Percentiles rank a stretch among this genome's conserved stretches.
Evolutionary conservation across 2,888 invertebrate genomes (phyloP).

Genomic region (Acleris laterana): DNA sequence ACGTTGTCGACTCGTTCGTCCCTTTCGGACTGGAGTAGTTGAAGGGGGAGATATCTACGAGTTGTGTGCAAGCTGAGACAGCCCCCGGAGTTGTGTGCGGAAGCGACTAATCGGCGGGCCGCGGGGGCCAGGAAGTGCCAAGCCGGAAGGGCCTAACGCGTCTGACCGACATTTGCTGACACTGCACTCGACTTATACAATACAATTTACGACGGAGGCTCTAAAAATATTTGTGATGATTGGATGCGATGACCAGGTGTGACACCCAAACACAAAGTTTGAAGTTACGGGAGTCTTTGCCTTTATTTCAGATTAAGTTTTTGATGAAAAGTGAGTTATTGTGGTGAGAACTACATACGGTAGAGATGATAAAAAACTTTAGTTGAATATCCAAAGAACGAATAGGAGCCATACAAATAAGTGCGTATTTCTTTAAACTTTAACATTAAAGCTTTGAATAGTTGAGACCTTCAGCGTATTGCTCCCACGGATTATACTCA

Average conservation of each 20-base stretch:
- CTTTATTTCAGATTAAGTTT: too few relatives aligned
- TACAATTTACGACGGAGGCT: too few relatives aligned
- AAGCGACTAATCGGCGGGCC: conserved; percentile 50
- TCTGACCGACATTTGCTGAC: conserved; percentile 44
- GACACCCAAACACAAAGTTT: too few relatives aligned
- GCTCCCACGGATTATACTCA: conserved; percentile 29
- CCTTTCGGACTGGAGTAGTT: background rate
- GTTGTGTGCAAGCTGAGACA: conserved; percentile 24
- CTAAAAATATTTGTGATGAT: too few relatives aligned
- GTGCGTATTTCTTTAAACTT: background rate
- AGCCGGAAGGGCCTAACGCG: conserved; percentile 53
- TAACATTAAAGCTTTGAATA: conserved; percentile 17
- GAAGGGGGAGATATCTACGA: background rate
- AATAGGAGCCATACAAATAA: too few relatives aligned
- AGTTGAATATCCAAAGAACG: too few relatives aligned
- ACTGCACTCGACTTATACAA: conserved; percentile 13
- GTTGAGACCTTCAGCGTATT: conserved; percentile 25
- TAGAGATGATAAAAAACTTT: too few relatives aligned
- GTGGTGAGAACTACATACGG: too few relatives aligned
- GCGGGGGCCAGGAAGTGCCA: conserved; percentile 51
- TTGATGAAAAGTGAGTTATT: too few relatives aligned
- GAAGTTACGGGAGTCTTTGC: too few relatives aligned
- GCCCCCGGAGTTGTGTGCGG: conserved; percentile 46
- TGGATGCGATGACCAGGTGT: too few relatives aligned
- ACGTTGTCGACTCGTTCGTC: background rate